Conservation (phyloP, 2,888 invertebrate genomes). For the Xestia sexstrigata region DNA sequence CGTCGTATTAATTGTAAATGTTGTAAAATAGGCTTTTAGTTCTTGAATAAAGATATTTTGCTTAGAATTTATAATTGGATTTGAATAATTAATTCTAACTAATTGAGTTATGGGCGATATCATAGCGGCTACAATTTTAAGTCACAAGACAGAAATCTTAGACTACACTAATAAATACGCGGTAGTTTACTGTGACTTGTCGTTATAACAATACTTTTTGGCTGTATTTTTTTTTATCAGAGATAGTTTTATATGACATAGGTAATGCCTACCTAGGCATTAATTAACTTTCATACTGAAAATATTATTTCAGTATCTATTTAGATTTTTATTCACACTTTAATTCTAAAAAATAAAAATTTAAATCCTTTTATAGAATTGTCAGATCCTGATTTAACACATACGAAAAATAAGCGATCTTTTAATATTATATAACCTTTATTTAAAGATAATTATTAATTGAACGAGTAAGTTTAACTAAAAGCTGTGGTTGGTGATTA, state of each 20-base stretch:
- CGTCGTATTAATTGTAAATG: background rate
- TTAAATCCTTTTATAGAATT: background rate
- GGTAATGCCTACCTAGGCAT: background rate
- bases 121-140: background rate
- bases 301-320: background rate
- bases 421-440: background rate
- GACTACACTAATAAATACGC: background rate
- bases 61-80: conserved; percentile 32
- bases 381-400: background rate
- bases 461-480: background rate
- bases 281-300: background rate
- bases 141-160: background rate
- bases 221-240: fast-evolving
- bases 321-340: background rate
- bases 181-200: background rate
- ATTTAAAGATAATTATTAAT: background rate
- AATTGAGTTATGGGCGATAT: conserved; percentile 28
- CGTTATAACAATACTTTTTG: too few species aligned
- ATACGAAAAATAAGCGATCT: background rate
- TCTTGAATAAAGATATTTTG: conserved; percentile 44
- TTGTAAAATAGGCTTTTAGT: background rate
- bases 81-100: conserved; percentile 42
- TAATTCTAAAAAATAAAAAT: background rate
- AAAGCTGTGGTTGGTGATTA: conserved; percentile 6
- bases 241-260: background rate